These are phyloP conservation scores for Cepaea nemoralis DNA, from an alignment of 1,140 invertebrate species.

Conservation along the genomic window DNA sequence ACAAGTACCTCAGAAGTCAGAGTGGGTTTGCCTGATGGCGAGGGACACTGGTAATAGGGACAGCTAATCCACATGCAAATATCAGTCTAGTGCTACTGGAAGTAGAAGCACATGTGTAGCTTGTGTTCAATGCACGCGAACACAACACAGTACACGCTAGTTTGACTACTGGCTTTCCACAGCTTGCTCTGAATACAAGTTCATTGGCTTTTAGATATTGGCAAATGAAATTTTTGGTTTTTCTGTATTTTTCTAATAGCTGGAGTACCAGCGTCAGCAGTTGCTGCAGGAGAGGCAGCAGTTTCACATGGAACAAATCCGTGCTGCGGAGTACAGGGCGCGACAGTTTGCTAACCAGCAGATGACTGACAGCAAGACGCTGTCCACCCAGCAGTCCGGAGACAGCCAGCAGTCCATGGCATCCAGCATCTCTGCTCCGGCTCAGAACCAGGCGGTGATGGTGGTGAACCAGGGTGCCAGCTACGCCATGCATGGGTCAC, in stretches of 20 bases:
- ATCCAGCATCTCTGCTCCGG: slow-evolving; percentile 26
- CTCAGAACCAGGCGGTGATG: slow-evolving; percentile 53
- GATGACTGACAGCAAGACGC: slow-evolving; percentile 46
- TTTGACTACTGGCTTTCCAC: no score
- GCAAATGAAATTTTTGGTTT: no score
- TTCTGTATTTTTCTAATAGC: slow-evolving; percentile 60
- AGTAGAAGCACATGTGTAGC: no score
- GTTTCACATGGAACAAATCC: slow-evolving; percentile 97
- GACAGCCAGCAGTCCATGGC: slow-evolving; percentile 5
- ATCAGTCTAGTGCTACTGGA: no score
- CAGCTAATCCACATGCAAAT: no score
- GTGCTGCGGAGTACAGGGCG: slow-evolving; percentile 95
- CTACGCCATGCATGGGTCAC: slow-evolving; percentile 63
- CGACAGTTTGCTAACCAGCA: slow-evolving; percentile 89
- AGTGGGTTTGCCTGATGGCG: no score
- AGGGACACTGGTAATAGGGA: no score
- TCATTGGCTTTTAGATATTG: no score
- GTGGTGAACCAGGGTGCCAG: slow-evolving; percentile 45
- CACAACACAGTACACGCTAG: no score
- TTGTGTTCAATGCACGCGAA: no score
- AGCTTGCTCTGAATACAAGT: no score
- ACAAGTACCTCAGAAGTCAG: no score
- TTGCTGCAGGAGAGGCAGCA: slow-evolving; percentile 97
- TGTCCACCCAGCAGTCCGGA: slow-evolving; percentile 36
- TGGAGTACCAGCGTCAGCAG: slow-evolving; percentile 98